Percentiles rank a stretch among this genome's conserved stretches.
These are phyloP conservation scores for Thripadectes ignobilis DNA, from an alignment of 2,797 vertebrate genomes.

Conservation along the genomic window DNA sequence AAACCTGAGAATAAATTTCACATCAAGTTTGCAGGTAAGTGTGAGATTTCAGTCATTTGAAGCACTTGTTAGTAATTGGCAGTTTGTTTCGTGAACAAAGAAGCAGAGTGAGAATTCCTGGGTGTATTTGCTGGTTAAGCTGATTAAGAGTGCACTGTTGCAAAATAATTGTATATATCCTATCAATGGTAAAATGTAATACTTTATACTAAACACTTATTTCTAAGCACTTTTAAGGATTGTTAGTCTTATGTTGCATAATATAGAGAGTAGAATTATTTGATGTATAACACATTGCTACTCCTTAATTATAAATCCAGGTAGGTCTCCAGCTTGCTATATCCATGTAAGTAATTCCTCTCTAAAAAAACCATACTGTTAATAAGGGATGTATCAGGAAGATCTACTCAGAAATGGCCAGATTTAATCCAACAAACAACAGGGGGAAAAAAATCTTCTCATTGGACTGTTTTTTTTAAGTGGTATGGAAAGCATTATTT, in stretches of 20 bases:
- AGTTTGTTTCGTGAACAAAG: not conserved
- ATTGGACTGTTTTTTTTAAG: not conserved
- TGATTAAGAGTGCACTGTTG: not conserved
- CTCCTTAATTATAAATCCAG: not conserved
- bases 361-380: not conserved
- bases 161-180: not conserved
- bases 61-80: not conserved
- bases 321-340: not conserved
- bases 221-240: not conserved
- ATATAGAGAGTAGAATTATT: not conserved
- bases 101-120: not conserved
- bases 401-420: not conserved
- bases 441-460: not conserved
- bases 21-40: slow-evolving; percentile 97
- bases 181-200: not conserved
- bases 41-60: not conserved
- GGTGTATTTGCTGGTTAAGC: not conserved
- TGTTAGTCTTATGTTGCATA: not conserved
- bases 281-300: not conserved
- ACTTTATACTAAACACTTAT: not conserved
- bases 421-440: not conserved
- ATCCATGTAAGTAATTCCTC: not conserved
- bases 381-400: not conserved
- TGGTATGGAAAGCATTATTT: not conserved
- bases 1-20: slow-evolving; percentile 99